Evolutionary conservation across 2,888 invertebrate genomes (phyloP).

Genomic region (Clistopyga incitator): DNA sequence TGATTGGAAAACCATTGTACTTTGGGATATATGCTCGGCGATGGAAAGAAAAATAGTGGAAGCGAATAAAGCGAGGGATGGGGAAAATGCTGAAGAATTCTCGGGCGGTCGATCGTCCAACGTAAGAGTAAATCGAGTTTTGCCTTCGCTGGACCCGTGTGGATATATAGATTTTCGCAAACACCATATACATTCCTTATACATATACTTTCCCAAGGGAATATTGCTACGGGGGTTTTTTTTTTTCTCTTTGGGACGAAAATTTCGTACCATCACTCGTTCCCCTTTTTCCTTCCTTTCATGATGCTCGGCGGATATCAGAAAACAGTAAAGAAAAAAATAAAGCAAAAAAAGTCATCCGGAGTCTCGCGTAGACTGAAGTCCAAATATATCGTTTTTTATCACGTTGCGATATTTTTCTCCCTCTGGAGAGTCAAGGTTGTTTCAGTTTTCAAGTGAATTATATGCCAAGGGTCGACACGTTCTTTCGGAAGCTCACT

Average conservation of each 20-base stretch:
- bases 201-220: constrained; percentile 38
- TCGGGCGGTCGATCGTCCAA: constrained; percentile 16
- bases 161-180: constrained; percentile 39
- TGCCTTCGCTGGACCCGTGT: constrained; percentile 1
- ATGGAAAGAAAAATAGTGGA: constrained; percentile 36
- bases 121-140: constrained; percentile 45
- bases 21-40: neutral
- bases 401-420: constrained; percentile 39
- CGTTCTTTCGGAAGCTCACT: constrained; percentile 34
- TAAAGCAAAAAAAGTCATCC: constrained; percentile 16
- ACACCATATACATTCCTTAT: neutral
- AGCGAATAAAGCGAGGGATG: constrained; percentile 20
- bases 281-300: neutral
- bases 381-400: neutral
- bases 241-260: constrained; percentile 4
- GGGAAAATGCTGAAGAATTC: neutral
- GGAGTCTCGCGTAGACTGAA: neutral
- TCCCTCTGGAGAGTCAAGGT: constrained; percentile 32
- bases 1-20: constrained; percentile 41
- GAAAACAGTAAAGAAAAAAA: constrained; percentile 17
- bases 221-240: constrained; percentile 22
- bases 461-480: constrained; percentile 41
- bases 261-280: constrained; percentile 19
- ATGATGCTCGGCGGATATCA: neutral
- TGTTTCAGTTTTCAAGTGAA: constrained; percentile 54